These are phyloP conservation scores for Amphimedon queenslandica DNA, from an alignment of 37 sponge, comb jelly and placozoan genomes.

Conservation along the genomic window DNA sequence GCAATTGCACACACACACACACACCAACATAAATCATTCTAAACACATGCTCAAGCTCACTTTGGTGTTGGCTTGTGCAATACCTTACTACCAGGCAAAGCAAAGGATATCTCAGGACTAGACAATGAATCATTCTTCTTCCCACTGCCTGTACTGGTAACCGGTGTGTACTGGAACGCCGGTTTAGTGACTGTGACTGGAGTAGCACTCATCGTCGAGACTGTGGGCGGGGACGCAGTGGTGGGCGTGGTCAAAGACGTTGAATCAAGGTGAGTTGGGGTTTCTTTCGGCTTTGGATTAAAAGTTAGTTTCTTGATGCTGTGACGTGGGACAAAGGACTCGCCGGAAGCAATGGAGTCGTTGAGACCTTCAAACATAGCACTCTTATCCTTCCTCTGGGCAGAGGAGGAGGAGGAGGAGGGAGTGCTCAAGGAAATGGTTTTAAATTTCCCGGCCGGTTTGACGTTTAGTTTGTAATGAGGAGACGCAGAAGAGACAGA, in stretches of 20 bases:
- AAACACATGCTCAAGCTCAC: too few species aligned
- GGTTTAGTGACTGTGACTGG: background rate
- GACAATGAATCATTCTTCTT: slow-evolving; percentile 13
- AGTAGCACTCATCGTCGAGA: slow-evolving; percentile 2
- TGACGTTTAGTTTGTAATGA: slow-evolving; percentile 69
- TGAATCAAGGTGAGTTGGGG: background rate
- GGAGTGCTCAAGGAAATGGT: slow-evolving; percentile 24
- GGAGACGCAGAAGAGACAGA: slow-evolving; percentile 20
- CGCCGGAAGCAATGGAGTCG: slow-evolving; percentile 18
- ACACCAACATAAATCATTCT: too few species aligned
- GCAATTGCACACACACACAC: slow-evolving; percentile 14
- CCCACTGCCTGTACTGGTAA: background rate
- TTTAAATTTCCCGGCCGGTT: slow-evolving; percentile 42
- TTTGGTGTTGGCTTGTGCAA: slow-evolving; percentile 28
- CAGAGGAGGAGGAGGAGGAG: too few species aligned
- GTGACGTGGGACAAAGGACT: slow-evolving; percentile 64
- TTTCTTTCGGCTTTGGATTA: slow-evolving; percentile 38
- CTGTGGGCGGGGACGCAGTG: background rate
- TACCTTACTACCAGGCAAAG: slow-evolving; percentile 11
- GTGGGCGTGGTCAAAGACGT: background rate
- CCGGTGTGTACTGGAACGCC: background rate
- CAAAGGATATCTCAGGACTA: slow-evolving; percentile 45
- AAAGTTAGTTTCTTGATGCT: slow-evolving; percentile 73
- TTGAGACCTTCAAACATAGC: slow-evolving; percentile 69
- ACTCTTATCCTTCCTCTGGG: slow-evolving; percentile 28